Base-by-base conservation (phyloP, 2,797 vertebrate genomes). In the Zenarchopterus dispar region DNA sequence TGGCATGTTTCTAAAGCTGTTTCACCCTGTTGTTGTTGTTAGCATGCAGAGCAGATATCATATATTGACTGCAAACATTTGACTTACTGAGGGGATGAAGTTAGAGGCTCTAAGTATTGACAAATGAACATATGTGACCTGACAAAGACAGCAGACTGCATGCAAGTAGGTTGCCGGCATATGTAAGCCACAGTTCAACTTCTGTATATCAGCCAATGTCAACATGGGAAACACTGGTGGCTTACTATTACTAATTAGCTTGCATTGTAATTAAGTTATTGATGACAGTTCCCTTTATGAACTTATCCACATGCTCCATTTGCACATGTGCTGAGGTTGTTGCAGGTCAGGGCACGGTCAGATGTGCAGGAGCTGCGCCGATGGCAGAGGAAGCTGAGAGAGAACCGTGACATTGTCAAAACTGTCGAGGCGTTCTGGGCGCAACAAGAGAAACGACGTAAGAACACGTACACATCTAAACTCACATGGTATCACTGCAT, bases 291-390 rank as follows among this genome's bases (percentile, higher is more conserved):
- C 54, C 49, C 56, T 4, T 42, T 67, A 33, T 51, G 24, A 17
- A 48, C 33, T 24, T n/a, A 13, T 67, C 8, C 33, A 48, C 36
- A 59, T 66, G 64, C 15, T 55, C 55, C 36, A 10, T 67, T 42
- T 8, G 5, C 50, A 59, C 16, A 6, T 73, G 62, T 46, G 28
- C 52, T 69, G 36, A 13, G 36, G 47, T 51, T 73, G 53, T 58
- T 51, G 33, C 53, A 98, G 97, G 88, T 94, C 69, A 94, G 97
- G 73, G 91, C 90, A 26, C 76, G 82, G 0, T 86, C 90, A 44
- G 93, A 96, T 68, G 92, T 98, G 51, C 96, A 97, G 84, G 95
- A 97, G 84, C 82, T 98, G 45, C 94, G 96, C 19, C 92, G 88
- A 86, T 98, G 96, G 96, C 96, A 98, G 84, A 95, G 88, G 82